These are phyloP conservation scores for Callimorpha dominula DNA, from an alignment of 2,888 invertebrate genomes.

Conservation along the genomic window DNA sequence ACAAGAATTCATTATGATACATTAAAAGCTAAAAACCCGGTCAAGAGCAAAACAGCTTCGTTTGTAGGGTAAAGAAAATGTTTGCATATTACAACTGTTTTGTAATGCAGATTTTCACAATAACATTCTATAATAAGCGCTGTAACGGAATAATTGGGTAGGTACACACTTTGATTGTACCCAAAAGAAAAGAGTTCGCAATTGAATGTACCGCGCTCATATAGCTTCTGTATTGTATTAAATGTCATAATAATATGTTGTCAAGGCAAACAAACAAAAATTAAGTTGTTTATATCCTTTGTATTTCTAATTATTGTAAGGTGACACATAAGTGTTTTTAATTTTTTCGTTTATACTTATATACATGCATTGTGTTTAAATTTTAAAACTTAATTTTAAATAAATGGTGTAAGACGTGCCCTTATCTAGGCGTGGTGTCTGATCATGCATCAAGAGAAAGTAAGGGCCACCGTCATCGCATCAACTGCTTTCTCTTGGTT, in stretches of 20 bases:
- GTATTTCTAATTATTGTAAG: not conserved
- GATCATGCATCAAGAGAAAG: conserved; percentile 72
- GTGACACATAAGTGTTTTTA: not conserved
- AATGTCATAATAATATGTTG: not conserved
- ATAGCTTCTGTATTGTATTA: conserved; percentile 13
- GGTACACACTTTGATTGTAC: conserved; percentile 17
- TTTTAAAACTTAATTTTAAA: not conserved
- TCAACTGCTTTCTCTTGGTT: conserved; percentile 74
- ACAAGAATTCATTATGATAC: conserved; percentile 28
- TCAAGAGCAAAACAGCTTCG: conserved; percentile 32
- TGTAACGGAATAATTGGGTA: conserved; percentile 22
- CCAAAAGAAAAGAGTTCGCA: conserved; percentile 15
- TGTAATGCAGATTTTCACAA: conserved; percentile 43
- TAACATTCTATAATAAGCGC: conserved; percentile 26
- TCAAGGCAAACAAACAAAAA: not conserved
- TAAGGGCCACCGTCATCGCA: conserved; percentile 68
- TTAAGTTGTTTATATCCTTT: not conserved
- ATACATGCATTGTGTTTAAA: not conserved
- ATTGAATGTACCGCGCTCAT: conserved; percentile 13
- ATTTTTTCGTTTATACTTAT: not conserved
- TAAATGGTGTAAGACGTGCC: conserved; percentile 28
- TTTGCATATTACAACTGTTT: conserved; percentile 32
- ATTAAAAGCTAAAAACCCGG: conserved; percentile 36
- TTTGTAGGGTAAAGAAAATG: conserved; percentile 45
- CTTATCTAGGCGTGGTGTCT: conserved; percentile 55